Percentiles rank a stretch among this genome's conserved stretches.
Conservation (phyloP, 1,140 invertebrate species). For the Polypedilum vanderplanki region DNA sequence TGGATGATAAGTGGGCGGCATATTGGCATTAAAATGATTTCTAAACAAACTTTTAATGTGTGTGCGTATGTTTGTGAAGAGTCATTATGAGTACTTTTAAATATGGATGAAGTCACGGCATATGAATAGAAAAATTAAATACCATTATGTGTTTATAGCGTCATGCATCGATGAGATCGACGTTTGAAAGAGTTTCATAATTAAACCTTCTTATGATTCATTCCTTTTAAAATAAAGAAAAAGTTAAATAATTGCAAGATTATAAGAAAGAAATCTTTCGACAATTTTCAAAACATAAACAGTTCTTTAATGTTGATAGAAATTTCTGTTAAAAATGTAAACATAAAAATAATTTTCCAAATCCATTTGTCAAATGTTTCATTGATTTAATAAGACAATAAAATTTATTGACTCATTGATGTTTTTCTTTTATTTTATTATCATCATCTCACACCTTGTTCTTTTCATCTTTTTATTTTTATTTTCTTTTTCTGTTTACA, state of each 20-base stretch:
- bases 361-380: too few relatives aligned
- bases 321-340: too few relatives aligned
- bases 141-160: slow-evolving; percentile 22
- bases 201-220: background rate
- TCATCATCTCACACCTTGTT: slow-evolving; percentile 5
- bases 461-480: background rate
- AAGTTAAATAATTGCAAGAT: background rate
- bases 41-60: too few relatives aligned
- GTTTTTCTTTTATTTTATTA: slow-evolving; percentile 5
- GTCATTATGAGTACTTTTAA: background rate
- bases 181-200: background rate
- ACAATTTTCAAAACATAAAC: background rate
- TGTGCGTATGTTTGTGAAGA: too few relatives aligned
- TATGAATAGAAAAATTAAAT: slow-evolving; percentile 4
- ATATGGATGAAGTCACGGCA: background rate
- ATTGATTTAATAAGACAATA: background rate
- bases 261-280: background rate
- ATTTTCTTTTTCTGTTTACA: background rate
- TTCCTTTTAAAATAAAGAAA: background rate
- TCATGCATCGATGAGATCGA: background rate
- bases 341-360: too few relatives aligned
- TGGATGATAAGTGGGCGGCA: slow-evolving; percentile 6
- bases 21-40: background rate
- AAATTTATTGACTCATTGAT: slow-evolving; percentile 3
- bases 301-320: too few relatives aligned